Conservation (phyloP, 2,797 vertebrate genomes). For the Numenius phaeopus region DNA sequence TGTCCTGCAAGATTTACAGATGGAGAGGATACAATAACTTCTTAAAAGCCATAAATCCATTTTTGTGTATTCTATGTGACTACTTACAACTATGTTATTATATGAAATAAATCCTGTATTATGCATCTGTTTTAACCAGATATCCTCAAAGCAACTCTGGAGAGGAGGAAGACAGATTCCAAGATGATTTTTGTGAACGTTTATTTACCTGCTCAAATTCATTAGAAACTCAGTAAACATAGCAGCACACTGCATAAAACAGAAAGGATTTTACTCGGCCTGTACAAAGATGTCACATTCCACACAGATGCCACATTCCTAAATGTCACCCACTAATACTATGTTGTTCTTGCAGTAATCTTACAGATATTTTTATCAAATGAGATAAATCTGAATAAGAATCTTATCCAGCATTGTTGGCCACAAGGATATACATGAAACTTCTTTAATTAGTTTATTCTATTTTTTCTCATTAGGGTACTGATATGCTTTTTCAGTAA, state of each 20-base stretch:
- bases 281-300: neutral
- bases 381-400: constrained; percentile 42
- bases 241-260: constrained; percentile 10
- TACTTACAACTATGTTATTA: constrained; percentile 37
- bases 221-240: constrained; percentile 55
- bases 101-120: constrained; percentile 50
- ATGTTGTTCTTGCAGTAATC: constrained; percentile 47
- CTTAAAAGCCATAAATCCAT: constrained; percentile 44
- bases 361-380: constrained; percentile 45
- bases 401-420: constrained; percentile 16
- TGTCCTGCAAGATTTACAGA: constrained; percentile 8
- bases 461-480: neutral
- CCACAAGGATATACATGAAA: constrained; percentile 16
- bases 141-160: constrained; percentile 9
- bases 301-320: neutral
- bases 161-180: constrained; percentile 47
- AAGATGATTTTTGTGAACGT: constrained; percentile 27
- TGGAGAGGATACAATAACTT: neutral
- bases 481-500: neutral
- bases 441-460: constrained; percentile 14
- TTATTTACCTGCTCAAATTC: constrained; percentile 41
- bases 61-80: constrained; percentile 13
- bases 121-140: constrained; percentile 46
- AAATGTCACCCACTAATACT: constrained; percentile 23
- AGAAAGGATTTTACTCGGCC: constrained; percentile 44